Evolutionary conservation across 2,113 vertebrate genomes (phyloP).

Genomic region (Strigops habroptila): DNA sequence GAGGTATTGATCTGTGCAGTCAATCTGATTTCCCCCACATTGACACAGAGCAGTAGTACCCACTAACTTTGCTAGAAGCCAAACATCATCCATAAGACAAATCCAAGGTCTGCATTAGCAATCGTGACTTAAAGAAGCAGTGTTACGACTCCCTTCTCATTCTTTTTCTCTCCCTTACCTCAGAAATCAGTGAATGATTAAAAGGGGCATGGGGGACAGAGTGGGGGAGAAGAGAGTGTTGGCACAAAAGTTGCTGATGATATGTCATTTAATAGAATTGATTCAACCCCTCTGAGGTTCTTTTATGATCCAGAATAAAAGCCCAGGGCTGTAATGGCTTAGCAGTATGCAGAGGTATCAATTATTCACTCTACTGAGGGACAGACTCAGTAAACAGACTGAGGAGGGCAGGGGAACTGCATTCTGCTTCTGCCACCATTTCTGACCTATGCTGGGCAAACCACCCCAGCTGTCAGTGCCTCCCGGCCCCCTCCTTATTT

Average conservation of each 20-base stretch:
- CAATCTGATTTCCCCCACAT: background rate
- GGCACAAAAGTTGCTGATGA: background rate
- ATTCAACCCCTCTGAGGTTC: background rate
- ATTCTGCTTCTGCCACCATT: background rate
- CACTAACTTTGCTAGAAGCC: slow-evolving; percentile 22
- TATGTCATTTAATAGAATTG: background rate
- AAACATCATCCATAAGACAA: background rate
- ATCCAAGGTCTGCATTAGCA: slow-evolving; percentile 13
- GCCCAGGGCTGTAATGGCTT: background rate
- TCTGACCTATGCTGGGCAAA: background rate
- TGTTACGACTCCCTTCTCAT: background rate
- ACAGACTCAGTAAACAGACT: background rate
- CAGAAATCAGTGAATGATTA: background rate
- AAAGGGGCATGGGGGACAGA: background rate
- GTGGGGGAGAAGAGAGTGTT: background rate
- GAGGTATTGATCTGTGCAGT: slow-evolving; percentile 18
- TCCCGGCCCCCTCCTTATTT: background rate
- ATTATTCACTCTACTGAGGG: background rate
- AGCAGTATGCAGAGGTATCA: background rate
- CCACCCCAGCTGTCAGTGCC: background rate
- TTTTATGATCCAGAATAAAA: slow-evolving; percentile 1
- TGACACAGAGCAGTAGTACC: background rate
- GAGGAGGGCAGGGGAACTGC: background rate
- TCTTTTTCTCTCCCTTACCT: background rate
- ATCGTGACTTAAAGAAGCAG: background rate